phyloP scores from a whole-genome alignment of 2,113 vertebrate genomes.

The Furnarius figulus region DNA sequence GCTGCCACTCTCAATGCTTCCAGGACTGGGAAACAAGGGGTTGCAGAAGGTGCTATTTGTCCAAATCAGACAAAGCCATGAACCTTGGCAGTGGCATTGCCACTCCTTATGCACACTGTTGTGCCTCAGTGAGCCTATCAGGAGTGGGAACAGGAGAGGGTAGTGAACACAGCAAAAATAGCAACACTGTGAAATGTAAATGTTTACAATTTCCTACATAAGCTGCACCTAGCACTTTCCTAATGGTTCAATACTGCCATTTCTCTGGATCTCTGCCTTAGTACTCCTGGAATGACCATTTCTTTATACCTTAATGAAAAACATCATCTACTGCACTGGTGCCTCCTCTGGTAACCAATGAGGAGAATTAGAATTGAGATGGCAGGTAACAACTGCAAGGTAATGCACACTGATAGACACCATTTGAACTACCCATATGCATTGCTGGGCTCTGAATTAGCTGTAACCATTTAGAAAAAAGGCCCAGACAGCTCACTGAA shows the following conservation, averaged over 20 bases:
- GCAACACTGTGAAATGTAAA: not conserved
- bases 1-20: not conserved
- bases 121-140: not conserved
- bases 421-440: not conserved
- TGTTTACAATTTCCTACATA: not conserved
- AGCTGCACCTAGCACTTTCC: not conserved
- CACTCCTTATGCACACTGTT: not conserved
- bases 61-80: not conserved
- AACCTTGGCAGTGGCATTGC: not conserved
- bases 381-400: not conserved
- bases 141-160: not conserved
- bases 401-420: not conserved
- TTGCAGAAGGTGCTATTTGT: not conserved
- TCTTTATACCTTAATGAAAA: not conserved
- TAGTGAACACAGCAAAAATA: not conserved
- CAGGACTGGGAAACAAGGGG: not conserved
- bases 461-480: not conserved
- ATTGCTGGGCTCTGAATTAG: not conserved
- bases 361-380: not conserved
- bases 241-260: not conserved
- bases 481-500: not conserved
- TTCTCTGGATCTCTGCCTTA: not conserved
- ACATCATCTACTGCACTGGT: not conserved
- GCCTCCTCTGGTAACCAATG: not conserved
- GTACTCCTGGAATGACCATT: not conserved